Conservation (phyloP, 2,797 vertebrate genomes). For the Pseudocheirus occidentalis region DNA sequence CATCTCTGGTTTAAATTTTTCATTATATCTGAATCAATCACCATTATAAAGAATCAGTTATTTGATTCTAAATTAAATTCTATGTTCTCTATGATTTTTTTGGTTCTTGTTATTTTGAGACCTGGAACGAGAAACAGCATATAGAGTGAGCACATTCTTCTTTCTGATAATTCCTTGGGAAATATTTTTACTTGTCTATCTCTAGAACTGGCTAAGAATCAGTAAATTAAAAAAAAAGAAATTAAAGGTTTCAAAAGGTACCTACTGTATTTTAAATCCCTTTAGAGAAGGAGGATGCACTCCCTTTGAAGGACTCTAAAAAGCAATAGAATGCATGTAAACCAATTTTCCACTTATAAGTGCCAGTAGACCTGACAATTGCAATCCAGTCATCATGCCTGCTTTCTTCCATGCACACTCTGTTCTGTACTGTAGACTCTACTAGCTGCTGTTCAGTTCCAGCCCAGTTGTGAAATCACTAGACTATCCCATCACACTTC, state of each 20-base stretch:
- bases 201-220: not conserved
- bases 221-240: not conserved
- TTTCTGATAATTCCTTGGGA: not conserved
- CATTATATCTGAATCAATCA: not conserved
- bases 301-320: not conserved
- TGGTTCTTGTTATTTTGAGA: not conserved
- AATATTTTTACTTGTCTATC: not conserved
- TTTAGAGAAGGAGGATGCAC: not conserved
- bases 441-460: not conserved
- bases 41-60: not conserved
- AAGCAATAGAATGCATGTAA: not conserved
- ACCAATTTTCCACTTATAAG: not conserved
- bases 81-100: not conserved
- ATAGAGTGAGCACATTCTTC: not conserved
- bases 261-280: not conserved
- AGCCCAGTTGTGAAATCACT: not conserved
- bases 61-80: not conserved
- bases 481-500: not conserved
- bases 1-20: not conserved
- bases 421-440: slow-evolving; percentile 6
- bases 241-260: not conserved
- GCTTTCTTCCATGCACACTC: not conserved
- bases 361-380: not conserved
- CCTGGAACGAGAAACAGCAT: not conserved
- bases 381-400: not conserved